phyloP scores from a whole-genome alignment of 92 coral and sea anemone species.

The Heliopora coerulea region DNA sequence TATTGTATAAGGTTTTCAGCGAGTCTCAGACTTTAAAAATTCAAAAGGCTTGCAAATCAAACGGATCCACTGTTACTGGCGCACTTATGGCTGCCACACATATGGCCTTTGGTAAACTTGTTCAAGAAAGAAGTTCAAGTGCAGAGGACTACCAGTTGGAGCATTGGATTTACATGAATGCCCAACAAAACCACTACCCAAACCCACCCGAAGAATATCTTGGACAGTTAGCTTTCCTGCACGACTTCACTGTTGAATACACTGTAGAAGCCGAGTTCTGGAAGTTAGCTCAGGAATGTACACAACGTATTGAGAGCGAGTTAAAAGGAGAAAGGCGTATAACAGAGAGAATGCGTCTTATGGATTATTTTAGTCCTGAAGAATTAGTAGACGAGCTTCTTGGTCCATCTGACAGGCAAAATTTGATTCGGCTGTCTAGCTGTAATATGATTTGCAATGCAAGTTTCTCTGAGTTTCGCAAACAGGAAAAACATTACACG shows the following conservation, averaged over 20 bases:
- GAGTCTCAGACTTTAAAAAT: conserved; percentile 13
- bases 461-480: not conserved
- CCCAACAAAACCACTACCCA: not conserved
- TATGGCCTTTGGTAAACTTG: not conserved
- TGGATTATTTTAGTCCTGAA: not conserved
- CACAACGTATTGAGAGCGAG: not conserved
- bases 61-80: conserved; percentile 21
- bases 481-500: not conserved
- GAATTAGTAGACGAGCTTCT: not conserved
- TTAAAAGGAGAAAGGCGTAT: not conserved
- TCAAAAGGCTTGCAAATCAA: conserved; percentile 6
- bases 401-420: not conserved
- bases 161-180: not conserved
- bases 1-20: conserved; percentile 5
- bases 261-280: not conserved
- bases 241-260: not conserved
- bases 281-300: not conserved
- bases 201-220: not conserved
- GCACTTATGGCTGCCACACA: conserved; percentile 20
- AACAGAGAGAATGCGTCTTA: not conserved
- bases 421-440: not conserved
- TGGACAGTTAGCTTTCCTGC: not conserved
- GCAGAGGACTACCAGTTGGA: not conserved
- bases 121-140: not conserved
- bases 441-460: not conserved